These are phyloP conservation scores for Aramus guarauna DNA, from an alignment of 2,113 vertebrate species.

Conservation along the genomic window DNA sequence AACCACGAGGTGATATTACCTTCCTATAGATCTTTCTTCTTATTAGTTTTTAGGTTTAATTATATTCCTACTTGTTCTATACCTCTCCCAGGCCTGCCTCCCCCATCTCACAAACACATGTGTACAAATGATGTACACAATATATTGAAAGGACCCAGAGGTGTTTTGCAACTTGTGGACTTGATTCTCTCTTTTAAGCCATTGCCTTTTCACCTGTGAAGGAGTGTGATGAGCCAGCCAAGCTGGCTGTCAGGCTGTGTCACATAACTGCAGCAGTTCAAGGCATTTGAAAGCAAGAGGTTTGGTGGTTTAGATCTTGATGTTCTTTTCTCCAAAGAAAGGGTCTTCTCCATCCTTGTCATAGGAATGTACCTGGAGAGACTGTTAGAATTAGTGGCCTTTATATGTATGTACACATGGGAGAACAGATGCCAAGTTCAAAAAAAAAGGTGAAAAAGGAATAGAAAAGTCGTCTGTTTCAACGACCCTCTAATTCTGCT, in stretches of 20 bases:
- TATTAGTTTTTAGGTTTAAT: slow-evolving; percentile 48
- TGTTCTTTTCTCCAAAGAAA: neutral
- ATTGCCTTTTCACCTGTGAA: neutral
- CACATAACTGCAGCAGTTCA: neutral
- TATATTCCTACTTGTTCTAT: slow-evolving; percentile 1
- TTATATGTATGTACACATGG: neutral
- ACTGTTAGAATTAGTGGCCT: neutral
- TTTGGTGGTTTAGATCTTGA: neutral
- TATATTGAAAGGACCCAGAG: slow-evolving; percentile 40
- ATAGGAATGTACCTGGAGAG: neutral
- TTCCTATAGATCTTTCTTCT: slow-evolving; percentile 44
- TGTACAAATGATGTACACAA: slow-evolving; percentile 36
- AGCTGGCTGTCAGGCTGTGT: neutral
- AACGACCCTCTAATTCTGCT: neutral
- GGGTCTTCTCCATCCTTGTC: neutral
- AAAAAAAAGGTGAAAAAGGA: neutral
- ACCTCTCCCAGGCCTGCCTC: slow-evolving; percentile 20
- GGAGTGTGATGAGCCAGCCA: neutral
- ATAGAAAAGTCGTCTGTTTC: slow-evolving; percentile 27
- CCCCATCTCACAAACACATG: neutral
- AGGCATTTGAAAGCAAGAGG: neutral
- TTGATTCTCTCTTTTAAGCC: neutral
- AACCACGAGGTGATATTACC: slow-evolving; percentile 29
- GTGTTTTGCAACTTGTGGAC: slow-evolving; percentile 26
- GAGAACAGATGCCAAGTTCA: slow-evolving; percentile 1